phyloP scores from a whole-genome alignment of 2,888 invertebrate genomes.

The Dryadula phaetusa region DNA sequence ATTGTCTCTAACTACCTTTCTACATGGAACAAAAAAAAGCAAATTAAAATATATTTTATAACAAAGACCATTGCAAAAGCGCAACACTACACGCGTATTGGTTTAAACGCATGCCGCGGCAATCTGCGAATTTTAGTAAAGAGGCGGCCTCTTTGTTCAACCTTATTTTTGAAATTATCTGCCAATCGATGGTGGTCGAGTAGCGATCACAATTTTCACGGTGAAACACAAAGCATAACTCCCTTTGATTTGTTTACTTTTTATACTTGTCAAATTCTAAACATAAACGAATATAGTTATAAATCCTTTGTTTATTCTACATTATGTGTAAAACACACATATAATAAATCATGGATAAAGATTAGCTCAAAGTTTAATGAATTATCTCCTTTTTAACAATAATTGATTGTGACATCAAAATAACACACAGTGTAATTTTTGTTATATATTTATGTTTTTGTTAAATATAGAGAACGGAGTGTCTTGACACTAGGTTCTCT shows the following conservation, averaged over 20 bases:
- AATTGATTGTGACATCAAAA: too few relatives aligned
- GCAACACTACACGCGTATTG: conserved; percentile 69
- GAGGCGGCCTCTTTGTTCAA: conserved; percentile 76
- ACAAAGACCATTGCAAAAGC: conserved; percentile 56
- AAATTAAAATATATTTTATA: too few relatives aligned
- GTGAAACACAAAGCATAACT: conserved; percentile 74
- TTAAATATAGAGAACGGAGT: too few relatives aligned
- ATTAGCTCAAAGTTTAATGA: too few relatives aligned
- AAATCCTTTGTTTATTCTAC: background rate
- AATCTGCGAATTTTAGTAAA: conserved; percentile 79
- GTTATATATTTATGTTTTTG: too few relatives aligned
- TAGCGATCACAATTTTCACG: conserved; percentile 73
- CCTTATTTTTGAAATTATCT: conserved; percentile 75
- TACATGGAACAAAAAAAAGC: too few relatives aligned
- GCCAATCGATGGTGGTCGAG: conserved; percentile 67
- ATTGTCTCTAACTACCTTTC: background rate
- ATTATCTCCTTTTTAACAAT: too few relatives aligned
- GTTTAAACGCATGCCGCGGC: conserved; percentile 79
- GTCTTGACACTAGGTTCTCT: too few relatives aligned
- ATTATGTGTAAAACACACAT: background rate
- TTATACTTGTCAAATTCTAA: conserved; percentile 30
- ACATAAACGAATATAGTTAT: conserved; percentile 13
- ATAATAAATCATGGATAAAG: too few relatives aligned
- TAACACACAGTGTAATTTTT: too few relatives aligned
- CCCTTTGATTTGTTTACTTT: conserved; percentile 54